Base-by-base conservation (phyloP, 2,113 vertebrate genomes). In the Podarcis raffonei region DNA sequence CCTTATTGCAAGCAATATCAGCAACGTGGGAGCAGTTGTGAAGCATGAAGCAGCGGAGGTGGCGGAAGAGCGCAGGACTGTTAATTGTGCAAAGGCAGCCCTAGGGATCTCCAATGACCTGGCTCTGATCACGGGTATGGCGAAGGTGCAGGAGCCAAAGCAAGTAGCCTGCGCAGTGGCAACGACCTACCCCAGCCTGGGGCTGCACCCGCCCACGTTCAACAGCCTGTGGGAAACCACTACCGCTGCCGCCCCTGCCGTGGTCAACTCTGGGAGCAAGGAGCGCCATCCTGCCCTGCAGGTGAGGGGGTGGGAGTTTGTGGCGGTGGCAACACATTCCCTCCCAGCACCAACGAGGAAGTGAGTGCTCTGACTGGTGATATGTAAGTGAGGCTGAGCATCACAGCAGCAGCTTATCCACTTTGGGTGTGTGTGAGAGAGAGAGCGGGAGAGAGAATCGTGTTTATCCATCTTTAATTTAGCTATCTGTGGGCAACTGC, bases 351-450 rank as follows among this genome's bases (percentile, higher is more conserved):
- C 42, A 37, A 62, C 9, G 25, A 53, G 11, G 81, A 89, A 42
- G 42, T 75, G 8, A 69, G 39, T 39, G 1, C 82, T 35, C 59
- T 27, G 6, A 57, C 65, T n/a, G 74, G 39, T 13, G 81, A 78
- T 84, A 89, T 89, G 25, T 84, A 89, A 74, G 87, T 84, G 81
- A 89, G 81, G 87, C 74, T 89, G 81, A 84, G 42, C 42, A 42
- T 8, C 6, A 42, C 42, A 42, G 42, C 39, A 42, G 39, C 42
- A 42, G 42, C 42, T 42, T 42, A 42, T 89, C 74, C 87, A 84
- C 37, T 89, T 89, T 89, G 39, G 57, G 39, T 37, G 27, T 32
- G 82, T 37, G 23, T 79, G 27, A 20, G 78, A 4, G 42, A 18
- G 42, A 81, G 22, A 77, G 75, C 13, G 42, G 27, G 6, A 83